These are phyloP conservation scores for Drosophila truncata DNA, from an alignment of 1,140 invertebrate genomes.

Conservation along the genomic window DNA sequence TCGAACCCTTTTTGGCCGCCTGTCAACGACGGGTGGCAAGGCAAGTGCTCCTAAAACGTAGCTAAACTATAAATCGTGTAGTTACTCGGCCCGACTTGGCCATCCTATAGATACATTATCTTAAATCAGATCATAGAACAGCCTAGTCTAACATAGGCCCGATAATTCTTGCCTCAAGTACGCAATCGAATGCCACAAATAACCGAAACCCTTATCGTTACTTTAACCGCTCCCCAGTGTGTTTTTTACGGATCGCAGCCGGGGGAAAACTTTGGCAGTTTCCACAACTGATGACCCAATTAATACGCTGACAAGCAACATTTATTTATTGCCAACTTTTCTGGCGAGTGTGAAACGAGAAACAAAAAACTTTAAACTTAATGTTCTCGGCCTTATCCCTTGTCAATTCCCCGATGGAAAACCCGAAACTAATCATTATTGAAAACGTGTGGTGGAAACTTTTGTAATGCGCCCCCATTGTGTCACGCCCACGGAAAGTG, in stretches of 20 bases:
- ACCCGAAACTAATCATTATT: conserved; percentile 73
- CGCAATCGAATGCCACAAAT: conserved; percentile 45
- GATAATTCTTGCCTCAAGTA: conserved; percentile 28
- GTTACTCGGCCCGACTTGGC: conserved; percentile 6
- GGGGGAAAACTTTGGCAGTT: conserved; percentile 44
- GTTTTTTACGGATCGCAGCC: conserved; percentile 31
- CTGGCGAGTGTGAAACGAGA: conserved; percentile 2
- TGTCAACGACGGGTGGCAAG: conserved; percentile 22
- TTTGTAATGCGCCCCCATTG: conserved; percentile 43
- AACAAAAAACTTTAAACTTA: conserved; percentile 44
- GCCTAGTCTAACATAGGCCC: conserved; percentile 13
- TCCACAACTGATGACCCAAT: conserved; percentile 49
- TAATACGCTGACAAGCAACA: conserved; percentile 50
- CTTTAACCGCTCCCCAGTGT: conserved; percentile 37
- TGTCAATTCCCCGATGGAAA: conserved; percentile 28
- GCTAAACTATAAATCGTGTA: conserved; percentile 29
- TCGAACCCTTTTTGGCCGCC: conserved; percentile 56
- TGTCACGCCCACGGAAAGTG: conserved; percentile 31
- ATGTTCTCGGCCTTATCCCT: conserved; percentile 36
- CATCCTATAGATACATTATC: conserved; percentile 23
- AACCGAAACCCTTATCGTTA: conserved; percentile 34
- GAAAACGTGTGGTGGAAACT: conserved; percentile 67
- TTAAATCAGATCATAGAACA: conserved; percentile 28
- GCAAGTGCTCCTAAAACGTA: conserved; percentile 37
- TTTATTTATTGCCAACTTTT: conserved; percentile 62